Percentiles rank a stretch among this genome's conserved stretches.
These are phyloP conservation scores for Petrolisthes cinctipes DNA, from an alignment of 2,888 invertebrate genomes.

Conservation along the genomic window DNA sequence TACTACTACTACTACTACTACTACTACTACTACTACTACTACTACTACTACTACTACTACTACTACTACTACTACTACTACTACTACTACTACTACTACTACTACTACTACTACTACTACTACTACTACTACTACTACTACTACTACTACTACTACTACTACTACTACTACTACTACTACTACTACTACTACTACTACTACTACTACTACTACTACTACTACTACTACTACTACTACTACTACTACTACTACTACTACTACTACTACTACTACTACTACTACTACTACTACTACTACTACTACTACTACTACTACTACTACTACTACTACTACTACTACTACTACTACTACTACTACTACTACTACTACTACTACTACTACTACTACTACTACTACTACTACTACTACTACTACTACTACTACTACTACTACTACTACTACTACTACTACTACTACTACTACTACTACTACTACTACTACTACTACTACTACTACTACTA, in stretches of 20 bases:
- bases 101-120: constrained; percentile 2
- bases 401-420: constrained; percentile 30
- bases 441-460: constrained; percentile 5
- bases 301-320: no score
- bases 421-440: constrained; percentile 27
- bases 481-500: constrained; percentile 30
- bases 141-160: background rate
- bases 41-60: background rate
- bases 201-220: background rate
- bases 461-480: constrained; percentile 32
- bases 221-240: constrained; percentile 8
- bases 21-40: background rate
- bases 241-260: no score
- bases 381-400: constrained; percentile 26
- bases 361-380: constrained; percentile 27
- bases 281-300: no score
- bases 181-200: constrained; percentile 1
- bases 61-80: background rate
- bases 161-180: constrained; percentile 8
- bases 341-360: constrained; percentile 11
- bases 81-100: constrained; percentile 16
- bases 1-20: background rate
- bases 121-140: constrained; percentile 11
- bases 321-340: background rate
- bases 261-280: no score